Conservation (phyloP, 2,888 invertebrate genomes). For the Gastrophysa polygoni region DNA sequence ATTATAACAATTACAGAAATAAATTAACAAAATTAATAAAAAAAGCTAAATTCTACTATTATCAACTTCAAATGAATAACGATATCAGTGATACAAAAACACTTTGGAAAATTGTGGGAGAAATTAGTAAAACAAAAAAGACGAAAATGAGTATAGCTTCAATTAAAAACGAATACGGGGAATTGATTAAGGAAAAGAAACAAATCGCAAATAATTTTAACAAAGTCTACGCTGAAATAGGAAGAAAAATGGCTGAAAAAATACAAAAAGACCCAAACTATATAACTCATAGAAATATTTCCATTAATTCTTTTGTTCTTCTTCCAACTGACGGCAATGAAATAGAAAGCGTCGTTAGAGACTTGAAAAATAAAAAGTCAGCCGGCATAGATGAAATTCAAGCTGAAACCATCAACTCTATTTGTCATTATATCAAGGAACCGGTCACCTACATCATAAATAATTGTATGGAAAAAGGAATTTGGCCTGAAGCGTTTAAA, state of each 20-base stretch:
- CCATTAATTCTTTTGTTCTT: background rate
- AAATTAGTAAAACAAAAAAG: conserved; percentile 5
- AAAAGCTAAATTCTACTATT: conserved; percentile 2
- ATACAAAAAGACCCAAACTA: background rate
- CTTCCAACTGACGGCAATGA: background rate
- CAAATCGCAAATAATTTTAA: background rate
- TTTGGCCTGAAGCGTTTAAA: conserved; percentile 5
- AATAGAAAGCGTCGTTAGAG: background rate
- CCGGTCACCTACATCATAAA: background rate
- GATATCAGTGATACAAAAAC: background rate
- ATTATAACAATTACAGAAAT: conserved; percentile 1
- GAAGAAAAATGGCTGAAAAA: background rate
- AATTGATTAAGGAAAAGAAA: background rate
- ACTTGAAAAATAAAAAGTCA: background rate
- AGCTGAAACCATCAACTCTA: conserved; percentile 1
- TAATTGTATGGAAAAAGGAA: background rate
- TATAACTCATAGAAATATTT: background rate
- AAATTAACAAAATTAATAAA: conserved; percentile 1
- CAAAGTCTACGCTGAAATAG: background rate
- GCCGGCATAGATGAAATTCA: background rate
- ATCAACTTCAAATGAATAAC: background rate
- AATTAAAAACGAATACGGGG: conserved; percentile 3
- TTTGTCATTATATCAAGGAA: background rate
- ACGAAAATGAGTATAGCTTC: background rate
- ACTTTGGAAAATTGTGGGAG: background rate